These are phyloP conservation scores for Trinectes maculatus DNA, from an alignment of 2,113 vertebrate species.

Conservation along the genomic window DNA sequence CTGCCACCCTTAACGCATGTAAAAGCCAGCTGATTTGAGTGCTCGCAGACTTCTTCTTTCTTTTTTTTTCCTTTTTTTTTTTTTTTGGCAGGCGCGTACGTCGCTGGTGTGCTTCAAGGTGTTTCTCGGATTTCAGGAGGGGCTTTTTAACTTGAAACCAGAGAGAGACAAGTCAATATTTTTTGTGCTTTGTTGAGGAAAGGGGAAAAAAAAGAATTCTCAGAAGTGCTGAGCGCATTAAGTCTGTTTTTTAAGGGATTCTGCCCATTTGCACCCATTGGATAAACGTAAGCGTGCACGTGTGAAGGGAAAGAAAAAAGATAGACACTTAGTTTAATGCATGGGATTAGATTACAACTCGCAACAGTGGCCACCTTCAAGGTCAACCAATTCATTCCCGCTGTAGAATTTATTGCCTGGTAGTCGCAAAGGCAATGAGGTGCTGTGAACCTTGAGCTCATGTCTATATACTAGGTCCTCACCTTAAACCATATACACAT, in stretches of 20 bases:
- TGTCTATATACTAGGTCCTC: slow-evolving; percentile 74
- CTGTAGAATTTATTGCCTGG: slow-evolving; percentile 71
- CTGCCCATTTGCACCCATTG: slow-evolving; percentile 34
- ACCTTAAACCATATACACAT: slow-evolving; percentile 36
- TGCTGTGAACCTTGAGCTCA: slow-evolving; percentile 77
- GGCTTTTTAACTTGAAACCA: slow-evolving; percentile 63
- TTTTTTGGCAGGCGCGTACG: slow-evolving; percentile 37
- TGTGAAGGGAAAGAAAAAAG: neutral
- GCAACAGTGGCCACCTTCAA: slow-evolving; percentile 68
- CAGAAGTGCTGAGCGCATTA: slow-evolving; percentile 58
- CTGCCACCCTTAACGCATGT: slow-evolving; percentile 28
- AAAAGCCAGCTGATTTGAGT: slow-evolving; percentile 40
- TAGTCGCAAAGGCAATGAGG: slow-evolving; percentile 73
- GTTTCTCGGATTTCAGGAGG: slow-evolving; percentile 62
- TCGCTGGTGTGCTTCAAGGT: slow-evolving; percentile 52
- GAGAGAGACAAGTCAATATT: slow-evolving; percentile 44
- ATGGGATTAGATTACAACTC: slow-evolving; percentile 69
- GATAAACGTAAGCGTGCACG: slow-evolving; percentile 19
- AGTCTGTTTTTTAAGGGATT: slow-evolving; percentile 29
- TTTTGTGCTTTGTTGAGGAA: slow-evolving; percentile 21
- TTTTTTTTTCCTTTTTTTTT: too few species aligned
- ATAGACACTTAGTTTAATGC: slow-evolving; percentile 56
- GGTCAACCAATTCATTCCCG: slow-evolving; percentile 74
- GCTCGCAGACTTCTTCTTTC: too few species aligned
- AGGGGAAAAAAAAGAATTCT: slow-evolving; percentile 18